phyloP scores from a whole-genome alignment of 1,140 invertebrate genomes.

The Lepidostoma basale region DNA sequence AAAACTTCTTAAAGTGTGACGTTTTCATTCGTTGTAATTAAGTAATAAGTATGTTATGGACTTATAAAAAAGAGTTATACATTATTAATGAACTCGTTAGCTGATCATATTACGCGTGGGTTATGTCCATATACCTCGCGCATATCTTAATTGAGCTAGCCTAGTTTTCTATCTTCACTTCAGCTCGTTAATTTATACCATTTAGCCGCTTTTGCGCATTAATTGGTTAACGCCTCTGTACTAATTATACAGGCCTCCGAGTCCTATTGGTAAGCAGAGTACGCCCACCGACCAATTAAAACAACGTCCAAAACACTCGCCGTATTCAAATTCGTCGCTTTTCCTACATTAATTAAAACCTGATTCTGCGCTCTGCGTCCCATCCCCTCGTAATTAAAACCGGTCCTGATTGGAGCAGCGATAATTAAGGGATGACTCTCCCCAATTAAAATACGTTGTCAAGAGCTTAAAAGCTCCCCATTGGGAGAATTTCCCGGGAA shows the following conservation, averaged over 20 bases:
- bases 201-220: not conserved
- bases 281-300: not conserved
- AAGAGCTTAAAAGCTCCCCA: not conserved
- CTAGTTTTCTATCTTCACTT: too few species aligned
- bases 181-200: too few species aligned
- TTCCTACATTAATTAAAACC: not conserved
- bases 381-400: conserved; percentile 17
- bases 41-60: too few species aligned
- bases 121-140: too few species aligned
- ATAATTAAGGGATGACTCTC: conserved; percentile 15
- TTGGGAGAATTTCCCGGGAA: conserved; percentile 11
- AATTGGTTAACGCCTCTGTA: conserved; percentile 7
- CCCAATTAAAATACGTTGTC: conserved; percentile 8
- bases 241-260: not conserved
- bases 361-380: conserved; percentile 12
- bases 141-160: too few species aligned
- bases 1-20: too few species aligned
- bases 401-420: not conserved
- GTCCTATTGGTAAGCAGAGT: not conserved
- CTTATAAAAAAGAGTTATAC: too few species aligned
- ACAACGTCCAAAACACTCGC: not conserved
- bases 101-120: too few species aligned
- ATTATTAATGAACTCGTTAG: too few species aligned
- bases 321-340: not conserved
- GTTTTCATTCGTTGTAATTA: too few species aligned